Conservation (phyloP, 2,888 invertebrate genomes). For the Caenorhabditis zanzibari region DNA sequence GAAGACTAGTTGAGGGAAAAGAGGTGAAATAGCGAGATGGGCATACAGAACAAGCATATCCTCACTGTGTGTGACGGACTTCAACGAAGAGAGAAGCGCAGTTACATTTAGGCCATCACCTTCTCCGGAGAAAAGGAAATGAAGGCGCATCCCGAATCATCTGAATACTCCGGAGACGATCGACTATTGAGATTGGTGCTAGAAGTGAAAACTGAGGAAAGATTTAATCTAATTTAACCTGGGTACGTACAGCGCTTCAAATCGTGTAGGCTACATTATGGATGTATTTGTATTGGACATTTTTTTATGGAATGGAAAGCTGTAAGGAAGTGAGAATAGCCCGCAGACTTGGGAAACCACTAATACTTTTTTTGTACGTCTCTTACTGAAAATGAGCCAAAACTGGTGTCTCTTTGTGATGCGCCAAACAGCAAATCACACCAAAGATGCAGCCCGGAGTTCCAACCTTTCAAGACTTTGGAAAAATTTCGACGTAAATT, state of each 20-base stretch:
- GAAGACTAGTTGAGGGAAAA: conserved; percentile 59
- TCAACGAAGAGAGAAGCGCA: conserved; percentile 30
- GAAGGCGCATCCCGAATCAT: conserved; percentile 52
- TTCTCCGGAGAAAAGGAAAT: background rate
- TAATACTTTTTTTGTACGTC: too few relatives aligned
- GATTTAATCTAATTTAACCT: conserved; percentile 49
- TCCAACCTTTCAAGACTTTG: too few relatives aligned
- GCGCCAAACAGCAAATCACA: too few relatives aligned
- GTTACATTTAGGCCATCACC: conserved; percentile 65
- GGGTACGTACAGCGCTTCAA: conserved; percentile 24
- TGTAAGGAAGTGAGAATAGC: too few relatives aligned
- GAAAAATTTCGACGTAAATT: too few relatives aligned
- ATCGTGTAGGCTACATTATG: conserved; percentile 26
- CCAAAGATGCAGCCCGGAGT: too few relatives aligned
- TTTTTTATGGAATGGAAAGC: background rate
- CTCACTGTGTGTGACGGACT: conserved; percentile 23
- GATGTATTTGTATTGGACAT: background rate
- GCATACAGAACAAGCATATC: conserved; percentile 63
- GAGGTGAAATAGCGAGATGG: conserved; percentile 52
- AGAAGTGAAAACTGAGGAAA: conserved; percentile 21
- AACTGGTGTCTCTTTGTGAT: too few relatives aligned
- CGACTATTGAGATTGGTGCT: conserved; percentile 56
- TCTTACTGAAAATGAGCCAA: too few relatives aligned
- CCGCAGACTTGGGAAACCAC: too few relatives aligned
- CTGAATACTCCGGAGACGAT: conserved; percentile 48